phyloP scores from a whole-genome alignment of 2,797 vertebrate species.

The Nasua narica region DNA sequence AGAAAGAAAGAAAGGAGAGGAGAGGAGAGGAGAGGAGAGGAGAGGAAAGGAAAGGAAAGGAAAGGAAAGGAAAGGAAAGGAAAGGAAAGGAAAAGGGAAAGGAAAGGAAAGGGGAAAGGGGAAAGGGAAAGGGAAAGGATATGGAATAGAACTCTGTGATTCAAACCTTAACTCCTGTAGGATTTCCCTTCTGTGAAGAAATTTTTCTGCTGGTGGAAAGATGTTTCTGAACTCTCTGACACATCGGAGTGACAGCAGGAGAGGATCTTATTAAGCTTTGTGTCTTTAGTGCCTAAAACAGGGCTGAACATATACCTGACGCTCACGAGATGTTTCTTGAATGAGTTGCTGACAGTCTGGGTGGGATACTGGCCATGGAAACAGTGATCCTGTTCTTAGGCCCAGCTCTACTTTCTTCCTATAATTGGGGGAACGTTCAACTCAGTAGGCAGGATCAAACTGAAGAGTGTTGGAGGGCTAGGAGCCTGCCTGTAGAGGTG shows the following conservation, averaged over 20 bases:
- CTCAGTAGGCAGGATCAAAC: neutral
- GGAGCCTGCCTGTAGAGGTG: constrained; percentile 61
- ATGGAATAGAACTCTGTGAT: neutral
- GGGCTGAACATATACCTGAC: neutral
- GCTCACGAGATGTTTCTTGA: neutral
- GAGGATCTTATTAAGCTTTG: neutral
- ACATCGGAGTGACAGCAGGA: neutral
- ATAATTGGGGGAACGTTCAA: neutral
- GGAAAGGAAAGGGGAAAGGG: neutral
- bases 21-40: too few species aligned
- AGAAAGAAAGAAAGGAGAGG: too few species aligned
- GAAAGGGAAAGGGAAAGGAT: fast-evolving
- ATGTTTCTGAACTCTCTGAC: neutral
- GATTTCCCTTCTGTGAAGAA: neutral
- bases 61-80: neutral
- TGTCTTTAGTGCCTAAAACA: neutral
- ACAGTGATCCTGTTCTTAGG: neutral
- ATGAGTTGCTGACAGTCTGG: neutral
- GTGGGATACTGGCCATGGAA: neutral
- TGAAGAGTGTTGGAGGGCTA: constrained; percentile 45
- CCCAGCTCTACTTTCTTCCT: neutral
- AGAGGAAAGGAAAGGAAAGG: neutral
- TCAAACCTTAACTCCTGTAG: neutral
- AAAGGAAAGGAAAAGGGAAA: neutral
- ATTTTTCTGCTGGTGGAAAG: neutral